These are phyloP conservation scores for Apogon talboti DNA, from an alignment of 2,797 vertebrate genomes.

Conservation along the genomic window DNA sequence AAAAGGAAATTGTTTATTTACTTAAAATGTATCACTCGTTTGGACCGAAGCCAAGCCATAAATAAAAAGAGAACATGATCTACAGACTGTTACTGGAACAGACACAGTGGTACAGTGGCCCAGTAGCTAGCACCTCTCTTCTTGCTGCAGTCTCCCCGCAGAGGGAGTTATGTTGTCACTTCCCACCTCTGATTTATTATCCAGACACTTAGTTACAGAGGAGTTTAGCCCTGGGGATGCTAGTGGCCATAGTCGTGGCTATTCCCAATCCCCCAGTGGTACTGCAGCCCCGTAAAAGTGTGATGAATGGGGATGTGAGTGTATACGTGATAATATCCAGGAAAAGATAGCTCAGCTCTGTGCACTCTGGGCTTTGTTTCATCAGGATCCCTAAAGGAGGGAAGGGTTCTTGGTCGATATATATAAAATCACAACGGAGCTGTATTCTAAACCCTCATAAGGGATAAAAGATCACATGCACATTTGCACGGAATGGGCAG, in stretches of 20 bases:
- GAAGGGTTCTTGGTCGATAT: slow-evolving; percentile 29
- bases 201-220: slow-evolving; percentile 50
- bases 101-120: slow-evolving; percentile 27
- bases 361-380: slow-evolving; percentile 21
- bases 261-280: slow-evolving; percentile 37
- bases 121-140: slow-evolving; percentile 20
- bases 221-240: slow-evolving; percentile 49
- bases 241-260: slow-evolving; percentile 24
- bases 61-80: slow-evolving; percentile 50
- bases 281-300: slow-evolving; percentile 19
- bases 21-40: slow-evolving; percentile 41
- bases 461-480: slow-evolving; percentile 17
- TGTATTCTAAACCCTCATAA: slow-evolving; percentile 12
- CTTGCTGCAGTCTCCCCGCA: slow-evolving; percentile 37
- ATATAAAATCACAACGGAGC: slow-evolving; percentile 22
- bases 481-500: not conserved
- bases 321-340: slow-evolving; percentile 27
- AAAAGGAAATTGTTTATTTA: slow-evolving; percentile 65
- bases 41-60: slow-evolving; percentile 44
- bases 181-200: slow-evolving; percentile 73
- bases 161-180: slow-evolving; percentile 55
- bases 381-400: slow-evolving; percentile 31
- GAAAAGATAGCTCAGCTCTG: slow-evolving; percentile 3
- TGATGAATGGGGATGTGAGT: slow-evolving; percentile 59
- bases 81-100: slow-evolving; percentile 31